A percentile compares a stretch with the other conserved stretches of the same genome.
These are phyloP conservation scores for Moxostoma hubbsi DNA, from an alignment of 2,797 vertebrate genomes.

Conservation along the genomic window DNA sequence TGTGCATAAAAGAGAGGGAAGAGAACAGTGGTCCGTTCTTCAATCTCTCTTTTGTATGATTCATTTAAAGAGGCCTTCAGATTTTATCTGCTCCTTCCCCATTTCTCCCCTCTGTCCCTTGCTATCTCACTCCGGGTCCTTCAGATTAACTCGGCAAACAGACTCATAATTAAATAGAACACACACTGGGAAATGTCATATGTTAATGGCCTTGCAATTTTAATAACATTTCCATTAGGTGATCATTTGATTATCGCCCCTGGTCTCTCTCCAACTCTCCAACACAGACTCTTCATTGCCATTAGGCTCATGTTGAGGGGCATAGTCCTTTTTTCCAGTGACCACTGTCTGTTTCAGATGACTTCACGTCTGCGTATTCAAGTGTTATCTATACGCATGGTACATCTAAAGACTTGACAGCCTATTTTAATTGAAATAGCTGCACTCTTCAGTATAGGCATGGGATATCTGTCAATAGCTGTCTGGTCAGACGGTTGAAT, in stretches of 20 bases:
- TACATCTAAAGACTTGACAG: conserved; percentile 9
- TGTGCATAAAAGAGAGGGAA: conserved; percentile 36
- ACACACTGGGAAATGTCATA: conserved; percentile 66
- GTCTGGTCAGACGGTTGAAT: conserved; percentile 15
- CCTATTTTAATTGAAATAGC: conserved; percentile 35
- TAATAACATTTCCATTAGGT: conserved; percentile 74
- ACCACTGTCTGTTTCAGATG: conserved; percentile 41
- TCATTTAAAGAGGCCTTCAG: conserved; percentile 46
- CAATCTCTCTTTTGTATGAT: conserved; percentile 32
- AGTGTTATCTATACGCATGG: conserved; percentile 23
- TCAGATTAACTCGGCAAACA: conserved; percentile 64
- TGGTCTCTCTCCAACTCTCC: conserved; percentile 50
- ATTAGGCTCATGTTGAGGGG: conserved; percentile 36
- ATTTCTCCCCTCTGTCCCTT: conserved; percentile 13
- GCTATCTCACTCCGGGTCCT: conserved; percentile 41
- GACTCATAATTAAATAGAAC: conserved; percentile 61
- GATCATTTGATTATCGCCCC: conserved; percentile 62
- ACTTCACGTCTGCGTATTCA: conserved; percentile 21
- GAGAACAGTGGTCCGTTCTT: conserved; percentile 40
- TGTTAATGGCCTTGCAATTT: conserved; percentile 72
- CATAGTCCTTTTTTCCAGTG: conserved; percentile 36
- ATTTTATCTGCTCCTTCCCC: conserved; percentile 50
- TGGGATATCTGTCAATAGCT: conserved; percentile 30
- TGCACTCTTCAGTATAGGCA: conserved; percentile 12
- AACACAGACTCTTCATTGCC: conserved; percentile 46